Conservation (phyloP, 1,140 invertebrate genomes). For the Conus ventricosus region DNA sequence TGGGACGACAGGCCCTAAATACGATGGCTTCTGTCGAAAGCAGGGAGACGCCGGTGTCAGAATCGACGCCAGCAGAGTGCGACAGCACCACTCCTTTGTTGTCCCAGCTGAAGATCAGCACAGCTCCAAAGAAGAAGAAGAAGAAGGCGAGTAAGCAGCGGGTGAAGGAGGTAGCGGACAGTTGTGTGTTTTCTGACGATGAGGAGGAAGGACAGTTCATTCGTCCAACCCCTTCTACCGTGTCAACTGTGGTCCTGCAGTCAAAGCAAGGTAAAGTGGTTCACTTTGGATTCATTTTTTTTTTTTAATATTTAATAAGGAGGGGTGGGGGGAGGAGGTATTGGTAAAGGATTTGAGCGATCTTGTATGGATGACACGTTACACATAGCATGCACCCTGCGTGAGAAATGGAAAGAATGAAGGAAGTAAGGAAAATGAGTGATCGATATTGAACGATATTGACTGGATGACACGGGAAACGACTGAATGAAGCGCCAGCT, state of each 20-base stretch:
- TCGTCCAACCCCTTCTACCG: neutral
- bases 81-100: conserved; percentile 28
- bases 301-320: too few relatives aligned
- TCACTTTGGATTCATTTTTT: neutral
- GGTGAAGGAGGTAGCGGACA: neutral
- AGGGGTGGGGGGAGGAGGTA: too few relatives aligned
- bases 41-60: neutral
- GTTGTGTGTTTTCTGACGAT: neutral
- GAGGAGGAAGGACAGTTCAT: neutral
- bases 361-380: too few relatives aligned
- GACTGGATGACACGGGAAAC: too few relatives aligned
- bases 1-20: too few relatives aligned
- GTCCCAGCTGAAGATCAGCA: neutral
- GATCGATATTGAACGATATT: too few relatives aligned
- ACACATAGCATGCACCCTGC: too few relatives aligned
- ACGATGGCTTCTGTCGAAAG: too few relatives aligned
- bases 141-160: neutral
- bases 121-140: neutral
- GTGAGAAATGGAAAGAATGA: too few relatives aligned
- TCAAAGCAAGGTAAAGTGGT: conserved; percentile 5
- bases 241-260: conserved; percentile 9
- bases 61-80: neutral
- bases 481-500: too few relatives aligned
- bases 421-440: too few relatives aligned
- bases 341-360: neutral